Percentiles rank a stretch among this genome's conserved stretches.
Evolutionary conservation across 2,888 invertebrate genomes (phyloP).

Genomic region (Cryptosula pallasiana): DNA sequence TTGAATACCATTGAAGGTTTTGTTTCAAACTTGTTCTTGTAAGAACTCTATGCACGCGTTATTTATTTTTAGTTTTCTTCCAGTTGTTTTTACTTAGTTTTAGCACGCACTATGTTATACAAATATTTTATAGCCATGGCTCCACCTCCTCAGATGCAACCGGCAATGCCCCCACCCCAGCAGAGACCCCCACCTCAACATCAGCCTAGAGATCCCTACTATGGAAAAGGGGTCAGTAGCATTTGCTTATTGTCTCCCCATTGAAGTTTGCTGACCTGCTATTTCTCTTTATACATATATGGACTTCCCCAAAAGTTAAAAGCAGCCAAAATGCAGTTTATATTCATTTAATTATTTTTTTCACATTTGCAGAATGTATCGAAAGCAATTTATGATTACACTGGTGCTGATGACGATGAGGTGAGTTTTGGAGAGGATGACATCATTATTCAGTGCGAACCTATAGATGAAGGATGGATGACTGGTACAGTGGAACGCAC

Average conservation of each 20-base stretch:
- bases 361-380: constrained; percentile 18
- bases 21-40: too few species aligned
- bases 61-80: too few species aligned
- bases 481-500: constrained; percentile 90
- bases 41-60: too few species aligned
- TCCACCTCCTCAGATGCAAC: background rate
- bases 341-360: too few species aligned
- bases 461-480: constrained; percentile 98
- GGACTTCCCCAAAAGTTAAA: too few species aligned
- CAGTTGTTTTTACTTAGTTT: too few species aligned
- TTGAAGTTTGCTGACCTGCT: too few species aligned
- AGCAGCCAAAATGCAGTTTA: too few species aligned
- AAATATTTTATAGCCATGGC: background rate
- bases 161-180: background rate
- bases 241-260: too few species aligned
- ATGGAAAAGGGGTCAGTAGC: constrained; percentile 12
- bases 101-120: too few species aligned
- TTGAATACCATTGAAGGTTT: too few species aligned
- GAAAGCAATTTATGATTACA: constrained; percentile 92
- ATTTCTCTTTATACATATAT: too few species aligned
- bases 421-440: constrained; percentile 58
- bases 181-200: background rate
- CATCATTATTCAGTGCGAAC: constrained; percentile 77
- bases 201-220: background rate
- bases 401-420: constrained; percentile 93